These are phyloP conservation scores for Gorsachius goisagi DNA, from an alignment of 2,113 vertebrate species.

Conservation along the genomic window DNA sequence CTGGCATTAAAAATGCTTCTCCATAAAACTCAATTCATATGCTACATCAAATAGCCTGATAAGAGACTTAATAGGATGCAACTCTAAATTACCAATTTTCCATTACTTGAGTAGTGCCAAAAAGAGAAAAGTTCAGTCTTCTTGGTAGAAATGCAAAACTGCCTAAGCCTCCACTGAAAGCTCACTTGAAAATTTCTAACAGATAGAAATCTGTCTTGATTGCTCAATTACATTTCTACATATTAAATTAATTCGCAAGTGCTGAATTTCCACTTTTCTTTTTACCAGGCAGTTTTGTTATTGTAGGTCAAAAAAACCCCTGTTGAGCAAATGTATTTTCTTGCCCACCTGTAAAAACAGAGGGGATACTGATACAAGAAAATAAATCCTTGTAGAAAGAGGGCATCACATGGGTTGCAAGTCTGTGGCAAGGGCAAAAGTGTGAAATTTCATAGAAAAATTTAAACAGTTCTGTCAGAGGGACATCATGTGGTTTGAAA, in stretches of 20 bases:
- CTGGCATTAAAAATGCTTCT: background rate
- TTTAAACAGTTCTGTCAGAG: background rate
- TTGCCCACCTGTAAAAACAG: constrained; percentile 43
- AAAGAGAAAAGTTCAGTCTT: background rate
- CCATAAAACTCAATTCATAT: background rate
- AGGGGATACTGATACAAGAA: background rate
- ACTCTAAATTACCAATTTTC: background rate
- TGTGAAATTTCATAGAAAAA: background rate
- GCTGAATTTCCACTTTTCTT: constrained; percentile 1
- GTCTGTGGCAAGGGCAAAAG: background rate
- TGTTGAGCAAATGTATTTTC: background rate
- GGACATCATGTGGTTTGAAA: background rate
- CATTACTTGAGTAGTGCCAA: background rate
- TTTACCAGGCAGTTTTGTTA: background rate
- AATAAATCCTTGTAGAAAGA: constrained; percentile 25
- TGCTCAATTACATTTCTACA: background rate
- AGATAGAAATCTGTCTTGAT: background rate
- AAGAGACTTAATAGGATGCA: background rate
- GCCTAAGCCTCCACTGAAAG: background rate
- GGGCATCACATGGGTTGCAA: background rate
- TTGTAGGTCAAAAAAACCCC: background rate
- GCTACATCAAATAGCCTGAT: background rate
- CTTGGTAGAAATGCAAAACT: background rate
- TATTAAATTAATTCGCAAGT: constrained; percentile 27
- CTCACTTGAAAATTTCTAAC: background rate